Evolutionary conservation across 2,113 vertebrate genomes (phyloP).

Genomic region (Leucosticte australis): DNA sequence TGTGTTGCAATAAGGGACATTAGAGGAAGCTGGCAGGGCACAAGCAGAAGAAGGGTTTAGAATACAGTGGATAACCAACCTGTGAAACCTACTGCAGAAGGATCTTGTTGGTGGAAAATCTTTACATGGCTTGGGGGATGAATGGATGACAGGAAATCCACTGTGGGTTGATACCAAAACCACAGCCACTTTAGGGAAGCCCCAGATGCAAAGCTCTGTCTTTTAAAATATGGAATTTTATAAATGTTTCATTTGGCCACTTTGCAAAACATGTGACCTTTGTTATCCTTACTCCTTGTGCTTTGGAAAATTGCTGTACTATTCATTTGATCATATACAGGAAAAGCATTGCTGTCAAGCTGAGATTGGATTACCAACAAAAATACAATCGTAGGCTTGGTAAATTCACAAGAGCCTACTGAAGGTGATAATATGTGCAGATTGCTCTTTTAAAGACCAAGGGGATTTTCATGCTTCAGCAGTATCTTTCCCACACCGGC

Average conservation of each 20-base stretch:
- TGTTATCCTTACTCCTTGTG: neutral
- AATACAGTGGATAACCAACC: neutral
- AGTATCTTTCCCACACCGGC: neutral
- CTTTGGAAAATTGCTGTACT: neutral
- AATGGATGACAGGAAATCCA: neutral
- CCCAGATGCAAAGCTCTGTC: neutral
- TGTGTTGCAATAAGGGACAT: neutral
- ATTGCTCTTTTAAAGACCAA: neutral
- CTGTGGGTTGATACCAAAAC: neutral
- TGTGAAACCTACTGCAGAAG: neutral
- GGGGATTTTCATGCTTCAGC: neutral
- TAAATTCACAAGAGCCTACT: neutral
- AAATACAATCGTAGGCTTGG: neutral
- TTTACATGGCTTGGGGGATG: neutral
- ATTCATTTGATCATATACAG: neutral
- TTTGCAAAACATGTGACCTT: neutral
- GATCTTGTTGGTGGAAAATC: neutral
- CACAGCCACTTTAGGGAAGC: neutral
- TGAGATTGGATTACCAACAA: neutral
- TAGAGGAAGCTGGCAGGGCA: neutral
- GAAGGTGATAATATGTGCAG: neutral
- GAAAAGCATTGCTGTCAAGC: neutral
- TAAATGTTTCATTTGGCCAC: neutral
- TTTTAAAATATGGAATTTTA: neutral
- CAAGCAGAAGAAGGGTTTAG: neutral